Evolutionary conservation across 1,140 invertebrate species (phyloP).

Genomic region (Tribolium castaneum): DNA sequence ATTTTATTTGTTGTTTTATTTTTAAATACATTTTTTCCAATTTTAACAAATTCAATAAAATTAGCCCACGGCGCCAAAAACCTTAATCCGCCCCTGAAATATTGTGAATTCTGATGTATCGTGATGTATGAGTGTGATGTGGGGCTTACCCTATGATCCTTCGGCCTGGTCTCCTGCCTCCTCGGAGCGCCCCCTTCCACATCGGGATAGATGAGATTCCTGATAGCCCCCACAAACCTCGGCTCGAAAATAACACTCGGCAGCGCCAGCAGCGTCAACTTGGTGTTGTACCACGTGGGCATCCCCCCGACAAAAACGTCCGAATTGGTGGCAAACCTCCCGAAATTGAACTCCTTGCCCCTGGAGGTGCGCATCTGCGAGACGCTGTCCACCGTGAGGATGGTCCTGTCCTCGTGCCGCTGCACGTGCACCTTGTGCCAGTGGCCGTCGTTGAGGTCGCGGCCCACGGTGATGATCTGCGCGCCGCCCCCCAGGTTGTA

Average conservation of each 20-base stretch:
- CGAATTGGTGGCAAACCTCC: constrained; percentile 84
- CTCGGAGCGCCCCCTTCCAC: constrained; percentile 75
- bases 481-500: constrained; percentile 89
- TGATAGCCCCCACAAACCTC: constrained; percentile 83
- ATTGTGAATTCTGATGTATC: not conserved
- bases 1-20: too few species aligned
- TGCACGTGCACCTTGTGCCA: constrained; percentile 90
- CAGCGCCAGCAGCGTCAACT: constrained; percentile 82
- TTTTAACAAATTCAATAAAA: too few species aligned
- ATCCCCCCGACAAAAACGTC: constrained; percentile 93
- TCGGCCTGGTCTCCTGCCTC: constrained; percentile 81
- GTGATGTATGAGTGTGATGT: not conserved
- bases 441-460: constrained; percentile 86
- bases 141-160: constrained; percentile 80
- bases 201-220: constrained; percentile 88
- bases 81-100: too few species aligned
- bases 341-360: constrained; percentile 88
- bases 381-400: constrained; percentile 82
- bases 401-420: constrained; percentile 81
- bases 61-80: too few species aligned
- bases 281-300: constrained; percentile 88
- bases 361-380: constrained; percentile 79
- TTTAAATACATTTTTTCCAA: too few species aligned
- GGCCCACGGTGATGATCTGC: constrained; percentile 87
- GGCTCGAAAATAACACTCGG: constrained; percentile 94